Evolutionary conservation across 2,888 invertebrate genomes (phyloP).

Genomic region (Pterostichus niger): DNA sequence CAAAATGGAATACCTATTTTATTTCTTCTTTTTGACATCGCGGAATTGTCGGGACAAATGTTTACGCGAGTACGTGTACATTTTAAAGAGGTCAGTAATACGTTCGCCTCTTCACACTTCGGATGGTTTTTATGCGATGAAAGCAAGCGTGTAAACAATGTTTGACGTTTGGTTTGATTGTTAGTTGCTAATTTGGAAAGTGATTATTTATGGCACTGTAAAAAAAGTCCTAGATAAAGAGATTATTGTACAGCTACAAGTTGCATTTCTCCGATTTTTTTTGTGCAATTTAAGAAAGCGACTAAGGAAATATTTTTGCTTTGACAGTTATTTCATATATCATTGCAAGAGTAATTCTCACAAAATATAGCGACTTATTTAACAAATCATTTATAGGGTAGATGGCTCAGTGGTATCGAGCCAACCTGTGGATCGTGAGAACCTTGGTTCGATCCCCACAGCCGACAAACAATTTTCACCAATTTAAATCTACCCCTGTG

Average conservation of each 20-base stretch:
- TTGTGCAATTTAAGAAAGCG: too few relatives aligned
- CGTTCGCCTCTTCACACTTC: conserved; percentile 38
- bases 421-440: too few relatives aligned
- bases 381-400: too few relatives aligned
- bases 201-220: not conserved
- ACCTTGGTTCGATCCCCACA: too few relatives aligned
- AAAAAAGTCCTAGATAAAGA: conserved; percentile 2
- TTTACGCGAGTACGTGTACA: conserved; percentile 20
- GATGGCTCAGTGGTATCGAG: too few relatives aligned
- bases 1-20: conserved; percentile 20
- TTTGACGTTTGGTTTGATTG: conserved; percentile 2
- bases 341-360: too few relatives aligned
- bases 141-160: conserved; percentile 54
- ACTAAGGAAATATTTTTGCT: too few relatives aligned
- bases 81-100: conserved; percentile 56
- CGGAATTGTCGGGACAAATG: conserved; percentile 50
- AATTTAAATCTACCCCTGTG: too few relatives aligned
- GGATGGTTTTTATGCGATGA: conserved; percentile 39
- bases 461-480: too few relatives aligned
- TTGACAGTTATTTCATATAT: too few relatives aligned
- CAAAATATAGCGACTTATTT: too few relatives aligned
- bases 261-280: too few relatives aligned
- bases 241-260: not conserved
- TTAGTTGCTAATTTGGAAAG: conserved; percentile 48
- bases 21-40: conserved; percentile 42